Conservation (phyloP, 2,888 invertebrate species). For the Mantis religiosa region DNA sequence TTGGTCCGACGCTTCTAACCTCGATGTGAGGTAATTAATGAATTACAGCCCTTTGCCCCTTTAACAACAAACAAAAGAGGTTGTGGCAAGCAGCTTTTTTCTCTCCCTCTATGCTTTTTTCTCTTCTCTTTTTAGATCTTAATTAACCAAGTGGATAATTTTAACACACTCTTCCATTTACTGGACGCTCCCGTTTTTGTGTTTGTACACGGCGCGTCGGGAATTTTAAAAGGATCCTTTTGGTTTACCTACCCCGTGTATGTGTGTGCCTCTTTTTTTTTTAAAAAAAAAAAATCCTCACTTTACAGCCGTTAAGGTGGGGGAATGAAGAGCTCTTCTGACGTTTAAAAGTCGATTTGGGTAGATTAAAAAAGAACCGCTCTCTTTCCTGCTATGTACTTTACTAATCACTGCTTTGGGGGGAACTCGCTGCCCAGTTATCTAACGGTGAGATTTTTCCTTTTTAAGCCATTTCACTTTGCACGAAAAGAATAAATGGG, state of each 20-base stretch:
- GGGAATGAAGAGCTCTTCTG: background rate
- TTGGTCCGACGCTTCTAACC: background rate
- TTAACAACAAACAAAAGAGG: background rate
- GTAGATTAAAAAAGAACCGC: background rate
- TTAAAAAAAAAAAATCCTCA: background rate
- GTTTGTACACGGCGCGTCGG: background rate
- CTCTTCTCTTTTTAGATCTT: background rate
- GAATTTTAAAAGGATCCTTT: background rate
- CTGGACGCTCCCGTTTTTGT: background rate
- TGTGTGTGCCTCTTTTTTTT: background rate
- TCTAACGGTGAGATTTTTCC: background rate
- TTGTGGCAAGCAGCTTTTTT: background rate
- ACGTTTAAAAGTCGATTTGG: background rate
- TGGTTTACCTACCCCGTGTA: background rate
- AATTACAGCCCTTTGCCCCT: background rate
- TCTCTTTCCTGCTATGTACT: background rate
- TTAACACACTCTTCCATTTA: background rate
- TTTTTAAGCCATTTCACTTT: background rate
- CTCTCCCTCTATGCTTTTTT: background rate
- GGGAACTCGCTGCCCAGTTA: background rate
- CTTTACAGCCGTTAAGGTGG: background rate
- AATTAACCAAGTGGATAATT: conserved; percentile 2
- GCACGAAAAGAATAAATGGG: background rate
- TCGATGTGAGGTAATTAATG: conserved; percentile 7
- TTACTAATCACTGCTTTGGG: background rate